Conservation (phyloP, 2,888 invertebrate species). For the Melieria crassipennis region DNA sequence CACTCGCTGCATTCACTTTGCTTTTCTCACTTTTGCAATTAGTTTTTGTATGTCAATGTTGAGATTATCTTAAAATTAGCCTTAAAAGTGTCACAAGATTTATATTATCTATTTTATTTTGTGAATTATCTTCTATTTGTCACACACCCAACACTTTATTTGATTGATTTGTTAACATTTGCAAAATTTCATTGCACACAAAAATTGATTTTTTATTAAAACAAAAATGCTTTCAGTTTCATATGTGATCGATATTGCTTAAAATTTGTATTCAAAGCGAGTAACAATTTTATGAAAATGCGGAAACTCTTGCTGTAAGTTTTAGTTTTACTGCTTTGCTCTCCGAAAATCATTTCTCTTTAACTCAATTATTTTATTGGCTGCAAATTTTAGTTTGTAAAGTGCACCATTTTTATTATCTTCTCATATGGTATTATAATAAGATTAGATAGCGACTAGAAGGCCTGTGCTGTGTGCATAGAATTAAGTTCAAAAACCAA, state of each 20-base stretch:
- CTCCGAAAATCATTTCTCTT: neutral
- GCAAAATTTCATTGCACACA: neutral
- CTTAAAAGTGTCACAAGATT: neutral
- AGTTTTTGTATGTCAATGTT: no score
- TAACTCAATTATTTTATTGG: neutral
- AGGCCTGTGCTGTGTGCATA: no score
- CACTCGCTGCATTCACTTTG: no score
- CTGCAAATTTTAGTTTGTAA: constrained; percentile 10
- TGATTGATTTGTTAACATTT: no score
- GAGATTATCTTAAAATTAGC: neutral
- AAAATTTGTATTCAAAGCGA: neutral
- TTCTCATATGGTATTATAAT: no score
- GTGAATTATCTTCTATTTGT: no score
- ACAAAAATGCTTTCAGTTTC: neutral
- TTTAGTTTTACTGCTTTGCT: neutral
- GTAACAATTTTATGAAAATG: constrained; percentile 32
- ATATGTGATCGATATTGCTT: no score
- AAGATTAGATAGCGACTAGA: no score
- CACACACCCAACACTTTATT: no score
- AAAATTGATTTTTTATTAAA: neutral
- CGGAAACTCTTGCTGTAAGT: constrained; percentile 43
- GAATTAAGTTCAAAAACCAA: no score
- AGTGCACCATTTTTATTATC: neutral
- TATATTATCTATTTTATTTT: neutral
- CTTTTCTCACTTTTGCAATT: no score